Evolutionary conservation across 2,113 vertebrate genomes (phyloP), one percentile per base, ranked within the genome.

Genomic region (Oenanthe melanoleuca): DNA sequence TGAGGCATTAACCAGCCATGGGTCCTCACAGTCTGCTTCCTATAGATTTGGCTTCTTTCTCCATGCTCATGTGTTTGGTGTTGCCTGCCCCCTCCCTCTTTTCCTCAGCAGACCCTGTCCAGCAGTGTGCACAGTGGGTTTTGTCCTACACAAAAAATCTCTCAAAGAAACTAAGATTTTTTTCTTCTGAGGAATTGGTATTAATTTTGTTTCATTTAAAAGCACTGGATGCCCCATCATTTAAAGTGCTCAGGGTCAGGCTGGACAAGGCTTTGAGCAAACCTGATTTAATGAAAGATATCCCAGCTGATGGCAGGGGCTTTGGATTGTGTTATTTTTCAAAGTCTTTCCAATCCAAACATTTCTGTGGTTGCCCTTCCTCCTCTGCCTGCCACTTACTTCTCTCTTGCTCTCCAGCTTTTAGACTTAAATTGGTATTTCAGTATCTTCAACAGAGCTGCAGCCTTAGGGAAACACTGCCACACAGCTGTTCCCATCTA

Each of bases 341-440:
- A 90, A 79, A 21, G 40, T 75, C 15, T 50, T 92, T 85, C 50
- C 65, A 75, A 66, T 47, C 26, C 22, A 82, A 38, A 64, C 34
- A 33, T 38, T 83, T 86, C 52, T 75, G 1, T 73, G 33, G 18
- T 60, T 88, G 21, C 13, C 33, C 22, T 82, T 24, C 28, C 25
- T 95, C 7, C 9, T 78, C 86, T 83, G 11, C 8, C 5, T 71
- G 52, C 14, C 6, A 4, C n/a, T 56, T 75, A 47, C 17, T 93
- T 86, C 28, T 88, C 34, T 91, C 42, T 31, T 66, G 42, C 34
- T 96, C 25, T 70, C 38, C 47, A 63, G 47, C 33, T 91, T 83
- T 86, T 65, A 73, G 38, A 61, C 33, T 89, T 57, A 28, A 73
- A 83, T 61, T 49, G 45, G 23, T 91, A 42, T 92, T 95, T 93